Evolutionary conservation across 92 coral and sea anemone species (phyloP), one percentile per base, ranked within the genome.

Genomic region (Zoanthus sansibaricus): DNA sequence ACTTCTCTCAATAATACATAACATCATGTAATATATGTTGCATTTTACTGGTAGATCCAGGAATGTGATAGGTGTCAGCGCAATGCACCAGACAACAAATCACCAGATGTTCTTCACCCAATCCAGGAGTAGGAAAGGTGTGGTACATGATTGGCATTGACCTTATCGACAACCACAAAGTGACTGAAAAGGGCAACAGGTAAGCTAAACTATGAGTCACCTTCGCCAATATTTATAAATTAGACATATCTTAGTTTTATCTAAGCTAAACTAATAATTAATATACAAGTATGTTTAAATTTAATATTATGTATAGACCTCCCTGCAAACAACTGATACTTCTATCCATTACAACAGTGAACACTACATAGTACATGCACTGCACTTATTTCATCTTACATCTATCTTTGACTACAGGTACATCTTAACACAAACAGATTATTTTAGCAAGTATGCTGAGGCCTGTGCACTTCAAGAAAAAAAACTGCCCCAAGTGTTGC

Each of bases 111-210:
- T 52, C 91, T 92, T 10, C 95, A 92, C 51, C 93, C 95, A 13
- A 83, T 93, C 83, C 83, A 75, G 93, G 87, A 4, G 61, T 46
- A 0, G 46, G 82, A 8, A 88, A 91, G 71, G 93, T 90, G n/a
- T 93, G 95, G 93, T 86, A 90, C 25, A 78, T 88, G 14, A 78
- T 84, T 6, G 95, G 93, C 25, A 90, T 93, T 82, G 93, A 90
- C 79, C 55, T 90, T 20, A 72, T 90, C 17, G 95, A 93, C 66
- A 88, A 83, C n/a, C 69, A 75, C 88, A 90, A 79, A 75, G 84
- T 46, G 46, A 52, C 95, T 15, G 82, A 33, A 16, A 88, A 77
- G n/a, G 95, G 93, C 68, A 15, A 61, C 2, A 15, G 68, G 25
- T 61, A 61, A 49, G 54, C 54, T 49, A 1, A 49, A 1, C 54